phyloP scores from a whole-genome alignment of 2,113 vertebrate genomes.

The Eublepharis macularius region DNA sequence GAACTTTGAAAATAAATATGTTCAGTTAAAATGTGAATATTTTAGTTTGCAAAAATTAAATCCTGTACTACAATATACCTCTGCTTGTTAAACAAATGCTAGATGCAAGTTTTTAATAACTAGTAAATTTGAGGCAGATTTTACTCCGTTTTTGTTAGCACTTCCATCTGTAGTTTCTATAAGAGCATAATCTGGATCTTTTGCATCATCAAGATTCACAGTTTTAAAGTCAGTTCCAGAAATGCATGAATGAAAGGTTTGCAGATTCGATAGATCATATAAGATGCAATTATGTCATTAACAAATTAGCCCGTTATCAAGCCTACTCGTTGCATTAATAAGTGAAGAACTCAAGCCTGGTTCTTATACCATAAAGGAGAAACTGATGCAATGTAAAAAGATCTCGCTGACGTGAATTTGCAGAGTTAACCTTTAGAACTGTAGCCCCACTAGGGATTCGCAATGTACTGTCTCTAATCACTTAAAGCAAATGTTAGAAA shows the following conservation, averaged over 20 bases:
- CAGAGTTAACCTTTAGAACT: constrained; percentile 45
- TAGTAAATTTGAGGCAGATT: background rate
- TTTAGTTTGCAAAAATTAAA: background rate
- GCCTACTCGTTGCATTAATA: constrained; percentile 53
- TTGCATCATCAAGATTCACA: constrained; percentile 53
- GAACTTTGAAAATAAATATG: background rate
- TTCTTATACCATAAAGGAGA: constrained; percentile 50
- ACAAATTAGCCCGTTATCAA: constrained; percentile 68
- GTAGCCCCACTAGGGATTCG: background rate
- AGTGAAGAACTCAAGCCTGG: constrained; percentile 32
- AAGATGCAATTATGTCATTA: constrained; percentile 72
- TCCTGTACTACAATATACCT: too few species aligned
- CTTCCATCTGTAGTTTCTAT: constrained; percentile 1
- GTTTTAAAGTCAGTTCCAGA: constrained; percentile 57
- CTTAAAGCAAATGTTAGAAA: constrained; percentile 12
- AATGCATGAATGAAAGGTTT: constrained; percentile 62
- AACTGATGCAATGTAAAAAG: constrained; percentile 24
- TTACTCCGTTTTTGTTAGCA: background rate
- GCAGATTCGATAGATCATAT: constrained; percentile 56
- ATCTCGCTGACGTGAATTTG: constrained; percentile 42
- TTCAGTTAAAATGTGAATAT: background rate
- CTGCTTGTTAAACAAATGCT: background rate
- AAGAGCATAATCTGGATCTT: constrained; percentile 35
- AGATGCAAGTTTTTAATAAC: background rate
- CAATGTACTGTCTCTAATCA: constrained; percentile 32